phyloP scores from a whole-genome alignment of 2,797 vertebrate species.

The Bradypus variegatus region DNA sequence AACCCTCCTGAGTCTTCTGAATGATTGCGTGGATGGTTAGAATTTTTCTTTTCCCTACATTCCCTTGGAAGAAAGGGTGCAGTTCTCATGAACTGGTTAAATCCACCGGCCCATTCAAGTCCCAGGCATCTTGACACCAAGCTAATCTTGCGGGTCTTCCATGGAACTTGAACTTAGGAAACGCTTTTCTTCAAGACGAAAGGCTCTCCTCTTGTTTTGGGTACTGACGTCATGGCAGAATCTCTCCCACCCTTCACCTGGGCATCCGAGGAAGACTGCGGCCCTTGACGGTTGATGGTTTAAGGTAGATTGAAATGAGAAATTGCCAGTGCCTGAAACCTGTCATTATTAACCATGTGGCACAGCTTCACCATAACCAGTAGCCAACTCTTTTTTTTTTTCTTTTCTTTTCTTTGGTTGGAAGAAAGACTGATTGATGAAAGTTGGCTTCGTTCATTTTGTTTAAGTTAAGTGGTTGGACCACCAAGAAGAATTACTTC shows the following conservation, averaged over 20 bases:
- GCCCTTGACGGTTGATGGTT: conserved; percentile 28
- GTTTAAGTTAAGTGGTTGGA: conserved; percentile 64
- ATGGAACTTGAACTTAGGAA: background rate
- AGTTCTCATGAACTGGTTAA: background rate
- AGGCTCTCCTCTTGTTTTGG: conserved; percentile 12
- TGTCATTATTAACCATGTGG: conserved; percentile 55
- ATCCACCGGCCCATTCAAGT: background rate
- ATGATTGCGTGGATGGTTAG: background rate
- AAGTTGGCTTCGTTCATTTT: conserved; percentile 53
- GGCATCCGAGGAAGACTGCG: background rate
- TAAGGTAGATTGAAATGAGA: conserved; percentile 53
- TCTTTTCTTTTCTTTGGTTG: background rate
- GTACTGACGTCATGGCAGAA: background rate
- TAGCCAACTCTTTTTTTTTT: conserved; percentile 38
- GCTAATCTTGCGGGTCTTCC: background rate
- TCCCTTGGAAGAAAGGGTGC: background rate
- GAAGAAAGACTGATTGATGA: conserved; percentile 61
- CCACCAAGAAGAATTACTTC: conserved; percentile 54
- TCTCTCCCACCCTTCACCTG: conserved; percentile 25
- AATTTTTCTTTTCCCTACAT: background rate
- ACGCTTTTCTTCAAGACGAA: background rate
- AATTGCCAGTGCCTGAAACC: conserved; percentile 60
- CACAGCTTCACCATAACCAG: conserved; percentile 2
- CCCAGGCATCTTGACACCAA: background rate
- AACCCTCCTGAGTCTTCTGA: background rate